Evolutionary conservation across 2,797 vertebrate genomes (phyloP), one percentile per base, ranked within the genome.

Genomic region (Heteromormyrus szaboi): DNA sequence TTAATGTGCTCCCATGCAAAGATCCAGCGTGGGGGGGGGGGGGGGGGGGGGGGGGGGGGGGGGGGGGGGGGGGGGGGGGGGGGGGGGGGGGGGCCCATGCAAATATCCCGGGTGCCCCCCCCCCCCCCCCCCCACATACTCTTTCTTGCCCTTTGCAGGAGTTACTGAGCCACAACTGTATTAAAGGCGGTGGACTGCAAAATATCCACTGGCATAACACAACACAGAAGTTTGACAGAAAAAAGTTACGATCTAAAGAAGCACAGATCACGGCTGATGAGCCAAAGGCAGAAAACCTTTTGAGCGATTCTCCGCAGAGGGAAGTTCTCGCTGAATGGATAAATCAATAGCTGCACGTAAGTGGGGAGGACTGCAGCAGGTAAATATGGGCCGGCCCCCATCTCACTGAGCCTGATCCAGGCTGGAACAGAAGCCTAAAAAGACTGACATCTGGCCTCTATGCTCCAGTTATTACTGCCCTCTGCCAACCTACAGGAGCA

Each of bases 1-100:
- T 92, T 92, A 92, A 92, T 91, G 88, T 93, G 91, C 92, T 89
- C 91, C 91, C 79, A 12, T 90, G 89, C 88, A 89, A 41, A 88
- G 29, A 37, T 81, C 41, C 19, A 79, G 37, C 1, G 0, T 46
- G 33, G 29, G 29, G 29, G 29, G 29, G 29, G n/a, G n/a, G n/a
- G n/a, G n/a, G n/a, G n/a, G n/a, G n/a, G n/a, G n/a, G n/a, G n/a
- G n/a, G n/a, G n/a, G n/a, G n/a, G n/a, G n/a, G n/a, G n/a, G n/a
- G n/a, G n/a, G n/a, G n/a, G n/a, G n/a, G n/a, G n/a, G n/a, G n/a
- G n/a, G n/a, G n/a, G n/a, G n/a, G n/a, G n/a, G n/a, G n/a, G n/a
- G n/a, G n/a, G n/a, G n/a, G n/a, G n/a, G n/a, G n/a, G n/a, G n/a
- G n/a, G n/a, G n/a, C n/a, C n/a, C n/a, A n/a, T n/a, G n/a, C n/a